phyloP scores from a whole-genome alignment of 2,113 vertebrate genomes.

The Ariopsis seemanni region DNA sequence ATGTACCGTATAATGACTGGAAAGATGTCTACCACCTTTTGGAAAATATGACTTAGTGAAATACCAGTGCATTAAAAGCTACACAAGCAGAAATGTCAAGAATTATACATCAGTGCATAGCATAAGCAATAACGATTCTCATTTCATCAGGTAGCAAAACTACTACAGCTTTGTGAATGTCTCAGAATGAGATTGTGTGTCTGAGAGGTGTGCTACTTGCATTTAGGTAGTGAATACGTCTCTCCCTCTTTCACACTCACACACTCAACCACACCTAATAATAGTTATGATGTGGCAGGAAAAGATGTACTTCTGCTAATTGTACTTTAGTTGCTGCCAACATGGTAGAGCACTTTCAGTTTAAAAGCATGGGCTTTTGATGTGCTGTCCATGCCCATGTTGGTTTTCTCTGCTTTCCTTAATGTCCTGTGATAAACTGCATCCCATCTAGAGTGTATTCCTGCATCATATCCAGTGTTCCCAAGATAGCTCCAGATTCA shows the following conservation, averaged over 20 bases:
- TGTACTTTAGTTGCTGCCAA: background rate
- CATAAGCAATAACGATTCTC: background rate
- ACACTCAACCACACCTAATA: constrained; percentile 44
- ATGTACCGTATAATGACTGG: background rate
- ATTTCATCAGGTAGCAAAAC: background rate
- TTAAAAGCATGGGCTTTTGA: background rate
- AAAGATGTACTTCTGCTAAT: constrained; percentile 11
- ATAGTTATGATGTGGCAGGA: constrained; percentile 36
- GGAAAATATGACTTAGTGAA: constrained; percentile 4
- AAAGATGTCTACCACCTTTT: constrained; percentile 24
- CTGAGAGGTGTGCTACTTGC: background rate
- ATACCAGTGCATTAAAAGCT: background rate
- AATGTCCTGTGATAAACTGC: no score
- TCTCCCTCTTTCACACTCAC: background rate
- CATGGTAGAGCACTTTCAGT: constrained; percentile 3
- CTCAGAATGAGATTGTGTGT: background rate
- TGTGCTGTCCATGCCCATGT: background rate
- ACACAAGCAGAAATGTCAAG: background rate
- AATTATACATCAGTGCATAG: background rate
- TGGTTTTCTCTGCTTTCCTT: background rate
- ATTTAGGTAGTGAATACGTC: background rate
- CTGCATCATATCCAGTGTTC: background rate
- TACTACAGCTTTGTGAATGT: background rate
- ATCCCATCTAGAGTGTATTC: background rate
- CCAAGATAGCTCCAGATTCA: background rate